phyloP scores from a whole-genome alignment of 2,888 invertebrate genomes.

The Ophonus ardosiacus region DNA sequence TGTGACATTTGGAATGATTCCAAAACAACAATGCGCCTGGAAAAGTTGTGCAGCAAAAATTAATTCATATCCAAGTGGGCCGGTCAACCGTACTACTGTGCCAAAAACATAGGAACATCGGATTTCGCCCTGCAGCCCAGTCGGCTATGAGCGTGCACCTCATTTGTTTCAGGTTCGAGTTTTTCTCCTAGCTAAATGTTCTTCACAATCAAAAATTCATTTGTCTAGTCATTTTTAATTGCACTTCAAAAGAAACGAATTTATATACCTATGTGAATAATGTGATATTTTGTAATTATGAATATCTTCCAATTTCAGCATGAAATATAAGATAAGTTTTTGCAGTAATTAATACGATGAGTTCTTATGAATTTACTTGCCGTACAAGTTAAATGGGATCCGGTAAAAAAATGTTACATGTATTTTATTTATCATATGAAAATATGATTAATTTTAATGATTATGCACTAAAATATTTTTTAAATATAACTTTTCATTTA shows the following conservation, averaged over 20 bases:
- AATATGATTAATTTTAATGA: too few species aligned
- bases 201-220: slow-evolving; percentile 46
- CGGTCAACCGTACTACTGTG: slow-evolving; percentile 43
- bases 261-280: neutral
- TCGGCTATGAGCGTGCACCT: neutral
- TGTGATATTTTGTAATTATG: slow-evolving; percentile 12
- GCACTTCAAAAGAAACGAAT: slow-evolving; percentile 5
- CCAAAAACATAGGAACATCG: slow-evolving; percentile 49
- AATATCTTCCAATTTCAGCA: slow-evolving; percentile 14
- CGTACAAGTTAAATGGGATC: neutral
- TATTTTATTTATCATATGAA: too few species aligned
- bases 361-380: slow-evolving; percentile 37
- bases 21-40: slow-evolving; percentile 52
- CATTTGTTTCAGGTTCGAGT: slow-evolving; percentile 24
- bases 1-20: slow-evolving; percentile 57
- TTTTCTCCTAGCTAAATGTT: slow-evolving; percentile 6
- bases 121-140: neutral
- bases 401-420: too few species aligned
- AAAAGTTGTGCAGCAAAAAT: slow-evolving; percentile 57
- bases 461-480: too few species aligned
- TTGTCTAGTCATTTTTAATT: slow-evolving; percentile 40
- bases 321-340: slow-evolving; percentile 27
- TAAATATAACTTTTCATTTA: too few species aligned
- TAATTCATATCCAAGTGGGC: slow-evolving; percentile 56
- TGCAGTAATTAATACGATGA: slow-evolving; percentile 32